Percentiles rank a stretch among this genome's conserved stretches.
phyloP scores from a whole-genome alignment of 2,888 invertebrate species.

The Syrphus vitripennis region DNA sequence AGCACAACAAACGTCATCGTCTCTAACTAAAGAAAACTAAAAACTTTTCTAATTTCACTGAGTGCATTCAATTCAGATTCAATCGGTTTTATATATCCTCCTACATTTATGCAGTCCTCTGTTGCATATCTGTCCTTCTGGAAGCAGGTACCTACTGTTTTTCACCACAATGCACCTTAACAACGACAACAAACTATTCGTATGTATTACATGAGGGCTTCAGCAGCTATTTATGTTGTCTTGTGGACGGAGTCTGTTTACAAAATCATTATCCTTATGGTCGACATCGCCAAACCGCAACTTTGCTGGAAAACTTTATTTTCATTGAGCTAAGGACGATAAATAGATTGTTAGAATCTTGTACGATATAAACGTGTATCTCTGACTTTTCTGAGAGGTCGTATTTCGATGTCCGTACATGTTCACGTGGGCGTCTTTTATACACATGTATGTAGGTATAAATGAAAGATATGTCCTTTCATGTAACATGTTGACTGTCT shows the following conservation, averaged over 20 bases:
- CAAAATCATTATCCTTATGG: slow-evolving; percentile 30
- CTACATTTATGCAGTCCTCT: neutral
- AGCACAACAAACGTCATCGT: neutral
- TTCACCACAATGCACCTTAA: slow-evolving; percentile 5
- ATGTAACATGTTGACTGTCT: neutral
- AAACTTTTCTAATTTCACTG: slow-evolving; percentile 63
- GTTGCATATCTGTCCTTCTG: neutral
- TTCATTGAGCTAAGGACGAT: slow-evolving; percentile 2
- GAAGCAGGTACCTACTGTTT: neutral
- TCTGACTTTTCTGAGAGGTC: neutral
- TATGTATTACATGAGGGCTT: neutral
- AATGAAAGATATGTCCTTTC: neutral
- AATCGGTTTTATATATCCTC: slow-evolving; percentile 40
- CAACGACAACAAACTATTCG: slow-evolving; percentile 1
- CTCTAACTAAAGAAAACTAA: neutral
- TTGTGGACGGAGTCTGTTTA: slow-evolving; percentile 3
- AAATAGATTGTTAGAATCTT: neutral
- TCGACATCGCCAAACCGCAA: slow-evolving; percentile 2
- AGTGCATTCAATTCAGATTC: slow-evolving; percentile 64
- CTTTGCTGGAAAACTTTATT: slow-evolving; percentile 18
- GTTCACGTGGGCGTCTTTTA: neutral
- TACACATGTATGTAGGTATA: neutral
- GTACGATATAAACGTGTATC: neutral
- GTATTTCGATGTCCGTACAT: neutral
- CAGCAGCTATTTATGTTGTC: neutral